A percentile compares a stretch with the other conserved stretches of the same genome.
Conservation (phyloP, 1,140 invertebrate genomes). For the Drosophila punjabiensis region DNA sequence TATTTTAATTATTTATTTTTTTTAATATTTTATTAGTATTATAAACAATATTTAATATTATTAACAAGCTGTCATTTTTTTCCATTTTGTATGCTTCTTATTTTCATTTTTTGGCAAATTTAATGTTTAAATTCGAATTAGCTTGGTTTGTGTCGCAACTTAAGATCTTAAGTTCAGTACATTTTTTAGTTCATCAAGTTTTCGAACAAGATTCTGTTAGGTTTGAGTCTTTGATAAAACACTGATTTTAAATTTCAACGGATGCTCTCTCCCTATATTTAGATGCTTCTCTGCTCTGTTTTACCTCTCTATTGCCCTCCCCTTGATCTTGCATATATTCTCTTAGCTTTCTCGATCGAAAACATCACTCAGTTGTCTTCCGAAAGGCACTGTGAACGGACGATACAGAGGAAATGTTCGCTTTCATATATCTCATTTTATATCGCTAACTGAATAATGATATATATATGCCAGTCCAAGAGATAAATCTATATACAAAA, state of each 20-base stretch:
- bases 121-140: neutral
- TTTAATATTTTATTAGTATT: neutral
- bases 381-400: conserved; percentile 35
- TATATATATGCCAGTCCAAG: conserved; percentile 6
- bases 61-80: neutral
- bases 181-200: neutral
- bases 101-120: too few species aligned
- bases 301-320: conserved; percentile 1
- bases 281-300: neutral
- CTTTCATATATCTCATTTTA: conserved; percentile 1
- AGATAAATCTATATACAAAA: conserved; percentile 20
- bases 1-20: neutral
- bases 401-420: conserved; percentile 10
- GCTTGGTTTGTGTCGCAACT: conserved; percentile 8
- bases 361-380: conserved; percentile 40
- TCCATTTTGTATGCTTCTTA: too few species aligned
- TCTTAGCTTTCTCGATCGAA: conserved; percentile 16
- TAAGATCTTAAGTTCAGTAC: neutral
- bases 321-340: neutral
- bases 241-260: conserved; percentile 18
- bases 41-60: neutral
- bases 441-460: conserved; percentile 12
- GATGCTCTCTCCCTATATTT: conserved; percentile 15
- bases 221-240: conserved; percentile 11
- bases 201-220: neutral